Conservation (phyloP, 1,140 invertebrate species). For the Andrena cerasifolii region DNA sequence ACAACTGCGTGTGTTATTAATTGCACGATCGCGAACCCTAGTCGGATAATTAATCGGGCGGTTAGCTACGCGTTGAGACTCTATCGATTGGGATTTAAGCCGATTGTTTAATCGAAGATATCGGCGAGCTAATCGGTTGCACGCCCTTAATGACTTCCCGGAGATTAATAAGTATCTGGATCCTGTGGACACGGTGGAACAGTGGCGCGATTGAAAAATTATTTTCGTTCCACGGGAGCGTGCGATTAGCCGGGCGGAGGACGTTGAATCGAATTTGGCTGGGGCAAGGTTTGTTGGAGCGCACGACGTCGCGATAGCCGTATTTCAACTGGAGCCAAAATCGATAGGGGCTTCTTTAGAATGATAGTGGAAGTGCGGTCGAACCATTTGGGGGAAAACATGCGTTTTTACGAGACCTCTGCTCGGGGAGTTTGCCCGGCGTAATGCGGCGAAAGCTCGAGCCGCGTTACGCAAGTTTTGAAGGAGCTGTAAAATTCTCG, state of each 20-base stretch:
- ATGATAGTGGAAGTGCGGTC: conserved; percentile 39
- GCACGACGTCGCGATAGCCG: conserved; percentile 13
- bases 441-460: not conserved
- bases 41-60: conserved; percentile 7
- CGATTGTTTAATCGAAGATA: not conserved
- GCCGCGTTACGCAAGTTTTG: not conserved
- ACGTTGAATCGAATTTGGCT: conserved; percentile 52
- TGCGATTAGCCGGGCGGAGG: not conserved
- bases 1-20: not conserved
- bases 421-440: not conserved
- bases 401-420: not conserved
- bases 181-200: not conserved
- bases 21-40: not conserved
- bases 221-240: not conserved
- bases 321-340: conserved; percentile 52
- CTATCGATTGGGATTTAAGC: conserved; percentile 2
- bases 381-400: conserved; percentile 19
- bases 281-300: conserved; percentile 18
- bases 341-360: conserved; percentile 47
- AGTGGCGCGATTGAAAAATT: not conserved
- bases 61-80: not conserved
- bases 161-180: not conserved
- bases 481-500: not conserved
- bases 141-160: not conserved
- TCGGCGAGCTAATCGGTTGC: too few relatives aligned